These are phyloP conservation scores for Odontomyia ornata DNA, from an alignment of 2,888 invertebrate genomes.

Conservation along the genomic window DNA sequence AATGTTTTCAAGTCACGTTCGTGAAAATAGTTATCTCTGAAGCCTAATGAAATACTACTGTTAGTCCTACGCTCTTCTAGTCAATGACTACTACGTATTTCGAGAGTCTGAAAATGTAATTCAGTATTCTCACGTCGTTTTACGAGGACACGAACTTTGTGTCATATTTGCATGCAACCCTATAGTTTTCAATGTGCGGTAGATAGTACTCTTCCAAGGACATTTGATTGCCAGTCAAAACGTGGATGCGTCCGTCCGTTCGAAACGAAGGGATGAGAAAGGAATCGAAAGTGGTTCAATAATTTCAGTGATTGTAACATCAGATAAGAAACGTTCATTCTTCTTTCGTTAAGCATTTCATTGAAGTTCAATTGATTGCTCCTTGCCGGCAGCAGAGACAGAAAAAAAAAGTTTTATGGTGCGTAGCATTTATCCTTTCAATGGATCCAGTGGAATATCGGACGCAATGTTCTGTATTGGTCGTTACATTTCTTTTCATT, in stretches of 20 bases:
- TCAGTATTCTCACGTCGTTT: background rate
- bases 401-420: conserved; percentile 11
- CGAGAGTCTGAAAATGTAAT: no score
- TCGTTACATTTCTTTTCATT: background rate
- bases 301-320: conserved; percentile 8
- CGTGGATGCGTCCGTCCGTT: background rate
- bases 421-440: conserved; percentile 10
- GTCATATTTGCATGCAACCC: conserved; percentile 34
- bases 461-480: conserved; percentile 12
- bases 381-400: background rate
- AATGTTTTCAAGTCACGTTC: conserved; percentile 45
- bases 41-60: conserved; percentile 47
- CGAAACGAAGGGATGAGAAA: background rate
- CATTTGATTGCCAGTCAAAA: background rate
- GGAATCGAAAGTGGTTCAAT: background rate
- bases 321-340: conserved; percentile 17
- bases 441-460: background rate
- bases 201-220: conserved; percentile 1
- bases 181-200: background rate
- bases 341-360: background rate
- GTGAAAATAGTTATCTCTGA: conserved; percentile 45
- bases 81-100: no score
- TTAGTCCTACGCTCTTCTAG: background rate
- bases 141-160: background rate
- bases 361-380: background rate